These are phyloP conservation scores for Ammodytes dubius DNA, from an alignment of 2,113 vertebrate genomes.

Conservation along the genomic window DNA sequence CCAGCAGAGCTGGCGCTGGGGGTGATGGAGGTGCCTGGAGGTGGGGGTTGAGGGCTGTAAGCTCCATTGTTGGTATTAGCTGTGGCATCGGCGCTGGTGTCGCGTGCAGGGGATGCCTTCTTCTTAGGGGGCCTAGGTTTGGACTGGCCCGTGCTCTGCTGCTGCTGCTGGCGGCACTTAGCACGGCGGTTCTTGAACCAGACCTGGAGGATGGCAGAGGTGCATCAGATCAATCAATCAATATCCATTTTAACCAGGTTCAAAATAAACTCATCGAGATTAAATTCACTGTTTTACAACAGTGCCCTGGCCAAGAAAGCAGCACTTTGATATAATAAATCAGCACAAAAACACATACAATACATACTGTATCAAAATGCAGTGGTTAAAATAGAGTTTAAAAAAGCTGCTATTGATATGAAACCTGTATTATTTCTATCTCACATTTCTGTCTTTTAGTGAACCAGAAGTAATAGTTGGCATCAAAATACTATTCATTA, in stretches of 20 bases:
- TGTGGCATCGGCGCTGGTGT: constrained; percentile 76
- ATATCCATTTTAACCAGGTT: too few relatives aligned
- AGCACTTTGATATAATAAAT: too few relatives aligned
- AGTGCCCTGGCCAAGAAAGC: too few relatives aligned
- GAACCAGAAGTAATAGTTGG: too few relatives aligned
- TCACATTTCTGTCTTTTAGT: not conserved
- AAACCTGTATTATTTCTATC: not conserved
- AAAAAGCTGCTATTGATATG: not conserved
- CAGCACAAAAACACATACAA: not conserved
- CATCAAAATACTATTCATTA: too few relatives aligned
- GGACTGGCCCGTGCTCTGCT: constrained; percentile 89
- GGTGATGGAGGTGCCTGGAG: constrained; percentile 82
- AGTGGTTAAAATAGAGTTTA: not conserved
- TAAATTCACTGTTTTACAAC: too few relatives aligned
- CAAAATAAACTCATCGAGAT: too few relatives aligned
- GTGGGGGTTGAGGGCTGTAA: constrained; percentile 85
- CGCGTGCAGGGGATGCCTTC: constrained; percentile 85
- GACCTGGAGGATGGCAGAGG: constrained; percentile 74
- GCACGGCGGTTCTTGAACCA: constrained; percentile 92
- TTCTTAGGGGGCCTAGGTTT: constrained; percentile 89
- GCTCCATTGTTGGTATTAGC: constrained; percentile 78
- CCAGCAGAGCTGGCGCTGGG: constrained; percentile 86
- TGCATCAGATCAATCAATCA: not conserved
- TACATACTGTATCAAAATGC: not conserved
- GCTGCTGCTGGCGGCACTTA: constrained; percentile 91